Evolutionary conservation across 2,888 invertebrate species (phyloP), one percentile per base, ranked within the genome.

Genomic region (Euproctis similis): DNA sequence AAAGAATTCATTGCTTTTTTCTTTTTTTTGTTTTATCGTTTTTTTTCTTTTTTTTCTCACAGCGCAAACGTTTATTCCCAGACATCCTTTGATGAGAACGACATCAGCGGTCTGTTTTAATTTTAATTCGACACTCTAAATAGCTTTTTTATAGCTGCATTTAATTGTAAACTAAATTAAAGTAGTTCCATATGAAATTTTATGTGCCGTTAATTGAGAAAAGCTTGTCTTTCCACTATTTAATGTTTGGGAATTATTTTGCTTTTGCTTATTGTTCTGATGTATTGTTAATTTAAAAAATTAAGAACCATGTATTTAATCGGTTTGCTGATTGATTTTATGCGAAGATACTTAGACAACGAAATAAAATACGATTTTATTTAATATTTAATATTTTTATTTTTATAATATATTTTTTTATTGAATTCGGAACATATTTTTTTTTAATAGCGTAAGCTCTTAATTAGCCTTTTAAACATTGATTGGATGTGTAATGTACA

Each of bases 71-170:
- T 60, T 65, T 72, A 70, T 70, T 72, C 66, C 64, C 72, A 67
- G 69, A 67, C 67, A 63, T 75, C 71, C 81, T 84, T 77, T 81
- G 81, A 78, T 70, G 76, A 72, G 53, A 53, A 46, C 44, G 58
- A n/a, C 56, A 53, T 56, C 37, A 46, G 47, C 49, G 49, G 62
- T 54, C 62, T 50, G 60, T 59, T 64, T 60, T 59, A 64, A 65
- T 73, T 74, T 68, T 54, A 59, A 69, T 67, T 65, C 51, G 44
- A 42, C 26, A 35, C 39, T 63, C 61, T 56, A 55, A n/a, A 68
- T 67, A 50, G 49, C 30, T n/a, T n/a, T 53, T 48, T 55, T 53
- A 41, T 46, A 55, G 40, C 45, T 30, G 38, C 36, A 38, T 41
- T 39, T 30, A 33, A 28, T n/a, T 30, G 9, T 16, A 31, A 30